Percentiles rank a stretch among this genome's conserved stretches.
Evolutionary conservation across 2,888 invertebrate species (phyloP).

Genomic region (Cyaniris semiargus): DNA sequence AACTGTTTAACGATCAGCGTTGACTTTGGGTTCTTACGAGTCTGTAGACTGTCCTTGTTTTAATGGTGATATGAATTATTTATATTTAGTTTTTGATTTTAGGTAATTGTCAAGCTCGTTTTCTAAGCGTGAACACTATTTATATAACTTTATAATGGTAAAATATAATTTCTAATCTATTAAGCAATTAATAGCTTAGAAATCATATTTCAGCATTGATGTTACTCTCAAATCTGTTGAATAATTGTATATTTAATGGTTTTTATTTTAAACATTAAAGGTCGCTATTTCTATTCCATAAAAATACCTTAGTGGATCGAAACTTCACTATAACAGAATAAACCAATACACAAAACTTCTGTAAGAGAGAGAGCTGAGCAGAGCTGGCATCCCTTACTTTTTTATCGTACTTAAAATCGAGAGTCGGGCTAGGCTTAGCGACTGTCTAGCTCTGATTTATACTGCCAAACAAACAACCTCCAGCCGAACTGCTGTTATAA

Average conservation of each 20-base stretch:
- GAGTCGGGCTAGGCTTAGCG: conserved; percentile 52
- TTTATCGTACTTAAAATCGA: conserved; percentile 49
- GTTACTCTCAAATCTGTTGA: background rate
- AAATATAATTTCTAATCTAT: no score
- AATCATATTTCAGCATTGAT: background rate
- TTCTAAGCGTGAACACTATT: background rate
- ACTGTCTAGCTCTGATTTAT: conserved; percentile 42
- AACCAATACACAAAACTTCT: conserved; percentile 14
- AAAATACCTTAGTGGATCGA: background rate
- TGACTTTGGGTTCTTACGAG: conserved; percentile 8
- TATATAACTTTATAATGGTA: background rate
- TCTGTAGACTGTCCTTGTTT: background rate
- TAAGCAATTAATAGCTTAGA: background rate
- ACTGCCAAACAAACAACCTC: conserved; percentile 36
- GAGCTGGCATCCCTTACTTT: conserved; percentile 54
- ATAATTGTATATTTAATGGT: background rate
- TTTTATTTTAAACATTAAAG: no score
- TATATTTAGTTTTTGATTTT: background rate
- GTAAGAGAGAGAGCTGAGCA: no score
- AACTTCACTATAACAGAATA: no score
- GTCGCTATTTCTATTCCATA: background rate
- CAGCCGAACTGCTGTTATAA: conserved; percentile 33
- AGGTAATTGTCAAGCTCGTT: background rate
- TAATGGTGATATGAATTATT: background rate
- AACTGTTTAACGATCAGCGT: conserved; percentile 54